Base-by-base conservation (phyloP, 2,113 vertebrate genomes). In the Numida meleagris region DNA sequence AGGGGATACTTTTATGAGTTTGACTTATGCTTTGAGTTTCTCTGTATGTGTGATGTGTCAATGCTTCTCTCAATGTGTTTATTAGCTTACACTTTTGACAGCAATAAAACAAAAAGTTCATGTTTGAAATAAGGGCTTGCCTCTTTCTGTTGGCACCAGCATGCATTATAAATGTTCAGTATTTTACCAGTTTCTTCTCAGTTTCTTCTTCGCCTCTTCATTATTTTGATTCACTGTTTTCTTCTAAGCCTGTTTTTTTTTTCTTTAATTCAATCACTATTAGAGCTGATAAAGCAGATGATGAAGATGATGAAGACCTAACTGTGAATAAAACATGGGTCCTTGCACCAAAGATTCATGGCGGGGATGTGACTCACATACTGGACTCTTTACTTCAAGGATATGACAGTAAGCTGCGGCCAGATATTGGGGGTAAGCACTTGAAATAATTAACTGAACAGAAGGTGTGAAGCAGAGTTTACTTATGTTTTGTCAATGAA, bases 271-370 rank as follows among this genome's bases (percentile, higher is more conserved):
- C 24, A 68, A 27, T 46, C 18, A 48, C 96, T 9, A 78, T 97
- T 83, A 98, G 98, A 46, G 97, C 98, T 86, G 98, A 98, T 95
- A 99, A 99, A 97, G 94, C 98, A 91, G 99, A 99, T 46, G 99
- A 99, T 50, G 99, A 99, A 76, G 99, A 99, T 40, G 99, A 99
- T 93, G 99, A 99, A 83, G 99, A 99, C 71, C 98, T 98, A 78
- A 99, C 96, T 4, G 98, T 98, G 87, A 99, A 99, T 94, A 99
- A 99, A 97, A 99, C 99, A 18, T 99, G 99, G 99, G 99, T 99
- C 79, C 97, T 99, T 90, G 99, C 99, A 67, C 99, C 99, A 42
- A 99, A 99, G 97, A 98, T 99, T 95, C 99, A 99, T 33, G 99
- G 99, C 96, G 99, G 98, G 48, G 99, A 99, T 80, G 99, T 99